Percentiles rank a stretch among this genome's conserved stretches.
phyloP scores from a whole-genome alignment of 2,113 vertebrate species.

The Gymnorhina tibicen region DNA sequence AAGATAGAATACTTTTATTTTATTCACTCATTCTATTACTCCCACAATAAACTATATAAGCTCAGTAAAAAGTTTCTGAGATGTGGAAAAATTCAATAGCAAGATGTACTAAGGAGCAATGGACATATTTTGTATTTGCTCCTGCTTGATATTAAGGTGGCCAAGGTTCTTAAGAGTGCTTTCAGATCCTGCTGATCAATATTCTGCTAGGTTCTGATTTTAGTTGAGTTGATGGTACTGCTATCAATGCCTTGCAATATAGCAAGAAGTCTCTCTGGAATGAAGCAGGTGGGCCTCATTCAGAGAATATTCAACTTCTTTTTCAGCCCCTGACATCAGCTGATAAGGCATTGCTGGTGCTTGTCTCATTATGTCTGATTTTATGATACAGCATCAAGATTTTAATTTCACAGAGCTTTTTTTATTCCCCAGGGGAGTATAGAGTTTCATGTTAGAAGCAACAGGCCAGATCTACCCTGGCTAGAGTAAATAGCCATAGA shows the following conservation, averaged over 20 bases:
- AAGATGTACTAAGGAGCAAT: background rate
- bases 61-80: constrained; percentile 4
- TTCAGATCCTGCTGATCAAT: constrained; percentile 27
- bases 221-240: background rate
- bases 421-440: background rate
- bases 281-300: background rate
- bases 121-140: background rate
- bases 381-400: background rate
- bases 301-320: background rate
- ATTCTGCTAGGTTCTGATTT: constrained; percentile 12
- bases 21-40: constrained; percentile 56
- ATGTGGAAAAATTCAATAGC: constrained; percentile 40
- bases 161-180: constrained; percentile 21
- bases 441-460: background rate
- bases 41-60: constrained; percentile 35
- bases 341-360: background rate
- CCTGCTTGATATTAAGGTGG: background rate
- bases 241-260: background rate
- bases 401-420: background rate
- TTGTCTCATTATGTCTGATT: background rate
- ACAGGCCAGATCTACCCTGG: background rate
- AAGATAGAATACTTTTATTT: constrained; percentile 60
- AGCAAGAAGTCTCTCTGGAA: background rate
- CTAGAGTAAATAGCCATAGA: background rate
- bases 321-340: background rate